Evolutionary conservation across 2,797 vertebrate genomes (phyloP).

Genomic region (Rhynchotus rufescens): DNA sequence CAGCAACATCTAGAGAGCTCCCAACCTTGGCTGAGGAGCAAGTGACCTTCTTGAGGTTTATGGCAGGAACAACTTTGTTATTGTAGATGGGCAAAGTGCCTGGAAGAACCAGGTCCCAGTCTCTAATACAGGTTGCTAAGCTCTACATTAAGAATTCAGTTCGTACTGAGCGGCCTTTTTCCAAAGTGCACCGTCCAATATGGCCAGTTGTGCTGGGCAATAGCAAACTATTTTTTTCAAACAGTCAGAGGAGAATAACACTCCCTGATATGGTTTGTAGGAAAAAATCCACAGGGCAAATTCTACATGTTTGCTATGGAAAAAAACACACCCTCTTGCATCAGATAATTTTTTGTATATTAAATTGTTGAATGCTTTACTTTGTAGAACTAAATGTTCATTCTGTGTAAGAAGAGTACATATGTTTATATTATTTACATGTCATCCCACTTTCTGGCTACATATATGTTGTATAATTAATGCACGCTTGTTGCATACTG

Average conservation of each 20-base stretch:
- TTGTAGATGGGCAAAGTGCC: accelerated
- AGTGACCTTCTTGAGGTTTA: not conserved
- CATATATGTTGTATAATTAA: not conserved
- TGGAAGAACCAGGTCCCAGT: not conserved
- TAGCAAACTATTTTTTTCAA: not conserved
- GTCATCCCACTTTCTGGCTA: not conserved
- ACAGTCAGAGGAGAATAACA: not conserved
- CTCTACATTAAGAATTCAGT: accelerated
- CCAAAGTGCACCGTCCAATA: not conserved
- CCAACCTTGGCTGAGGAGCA: not conserved
- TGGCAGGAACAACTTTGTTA: not conserved
- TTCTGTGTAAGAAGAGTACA: not conserved
- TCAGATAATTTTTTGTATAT: not conserved
- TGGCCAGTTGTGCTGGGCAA: not conserved
- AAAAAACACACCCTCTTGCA: accelerated
- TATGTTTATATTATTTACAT: not conserved
- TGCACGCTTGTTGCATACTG: not conserved
- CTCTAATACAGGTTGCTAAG: not conserved
- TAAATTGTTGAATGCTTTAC: not conserved
- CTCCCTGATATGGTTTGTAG: not conserved
- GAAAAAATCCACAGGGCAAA: not conserved
- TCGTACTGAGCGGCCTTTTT: not conserved
- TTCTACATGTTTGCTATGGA: not conserved
- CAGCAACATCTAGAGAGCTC: not conserved
- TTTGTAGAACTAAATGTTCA: not conserved